Conservation (phyloP, 2,888 invertebrate species). For the Cantharis nigra region DNA sequence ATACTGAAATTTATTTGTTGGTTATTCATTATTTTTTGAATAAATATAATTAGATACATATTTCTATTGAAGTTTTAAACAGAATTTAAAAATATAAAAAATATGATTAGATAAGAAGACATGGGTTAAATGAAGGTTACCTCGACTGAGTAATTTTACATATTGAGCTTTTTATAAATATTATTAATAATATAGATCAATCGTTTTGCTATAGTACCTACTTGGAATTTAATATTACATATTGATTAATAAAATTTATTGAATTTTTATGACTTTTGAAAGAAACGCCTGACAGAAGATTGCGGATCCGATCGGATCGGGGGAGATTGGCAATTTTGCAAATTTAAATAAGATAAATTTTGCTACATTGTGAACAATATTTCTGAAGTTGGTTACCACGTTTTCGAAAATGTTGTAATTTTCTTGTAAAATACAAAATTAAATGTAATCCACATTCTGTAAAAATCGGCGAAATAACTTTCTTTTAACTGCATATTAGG, state of each 20-base stretch:
- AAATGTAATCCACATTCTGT: too few relatives aligned
- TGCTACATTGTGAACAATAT: too few relatives aligned
- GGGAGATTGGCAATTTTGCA: too few relatives aligned
- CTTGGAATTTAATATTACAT: not conserved
- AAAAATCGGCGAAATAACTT: too few relatives aligned
- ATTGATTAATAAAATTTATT: not conserved
- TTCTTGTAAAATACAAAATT: too few relatives aligned
- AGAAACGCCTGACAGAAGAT: not conserved
- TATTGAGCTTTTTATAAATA: slow-evolving; percentile 25
- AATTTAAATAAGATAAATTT: too few relatives aligned
- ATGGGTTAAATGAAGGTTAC: slow-evolving; percentile 41
- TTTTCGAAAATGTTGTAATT: too few relatives aligned
- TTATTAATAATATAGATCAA: slow-evolving; percentile 4
- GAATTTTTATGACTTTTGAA: not conserved
- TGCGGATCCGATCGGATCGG: too few relatives aligned
- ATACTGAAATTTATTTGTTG: not conserved
- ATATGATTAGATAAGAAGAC: slow-evolving; percentile 20
- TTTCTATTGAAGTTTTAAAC: not conserved
- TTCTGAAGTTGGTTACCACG: too few relatives aligned
- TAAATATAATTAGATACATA: not conserved
- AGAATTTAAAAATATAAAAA: slow-evolving; percentile 3
- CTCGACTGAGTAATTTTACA: slow-evolving; percentile 39
- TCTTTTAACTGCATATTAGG: too few relatives aligned
- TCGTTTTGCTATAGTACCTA: not conserved
- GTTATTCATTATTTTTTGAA: not conserved